Base-by-base conservation (phyloP, 1,140 invertebrate genomes). In the Macrobrachium nipponense region DNA sequence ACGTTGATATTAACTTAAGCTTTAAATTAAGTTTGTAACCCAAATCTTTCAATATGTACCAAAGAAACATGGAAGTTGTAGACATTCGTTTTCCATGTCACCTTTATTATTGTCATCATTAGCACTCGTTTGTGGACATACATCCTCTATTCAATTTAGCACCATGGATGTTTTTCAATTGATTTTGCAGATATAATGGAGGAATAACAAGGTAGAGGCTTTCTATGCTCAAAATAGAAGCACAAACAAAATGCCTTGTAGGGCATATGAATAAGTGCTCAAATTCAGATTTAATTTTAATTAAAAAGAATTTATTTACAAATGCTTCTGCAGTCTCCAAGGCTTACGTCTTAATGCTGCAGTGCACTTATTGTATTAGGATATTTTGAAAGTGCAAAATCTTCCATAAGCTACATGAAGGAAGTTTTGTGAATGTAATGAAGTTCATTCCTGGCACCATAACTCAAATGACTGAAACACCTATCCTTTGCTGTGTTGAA, bases 191-290 rank as follows among this genome's bases (percentile, higher is more conserved):
- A 36, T 14, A 73, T 18, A 61, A 68, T 36, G 72, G 58, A 60
- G 44, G 51, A 75, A 27, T 73, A 20, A 23, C 36, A 70, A 72
- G 60, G 20, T 60, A 23, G 18, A 61, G 43, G 59, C 61, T 60
- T 82, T 70, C 70, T 79, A 44, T 23, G 76, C 76, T 82, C 80
- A 82, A 82, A 43, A 60, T 27, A 11, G 27, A 82, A 82, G 80
- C 80, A 82, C 80, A 82, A 75, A 75, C 58, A 82, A 82, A 58
- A 72, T 43, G 70, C 75, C 59, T 79, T 43, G n/a, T n/a, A 43
- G 62, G 43, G 43, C 23, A 36, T 43, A 20, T 80, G n/a, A 60
- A 58, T 43, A 60, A 81, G 68, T 73, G 80, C 80, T 82, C 70
- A 82, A 75, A 82, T 82, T 60, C 59, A 44, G 43, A 51, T n/a